Percentiles rank a stretch among this genome's conserved stretches.
Conservation (phyloP, 1,140 invertebrate genomes). For the Triops longicaudatus region DNA sequence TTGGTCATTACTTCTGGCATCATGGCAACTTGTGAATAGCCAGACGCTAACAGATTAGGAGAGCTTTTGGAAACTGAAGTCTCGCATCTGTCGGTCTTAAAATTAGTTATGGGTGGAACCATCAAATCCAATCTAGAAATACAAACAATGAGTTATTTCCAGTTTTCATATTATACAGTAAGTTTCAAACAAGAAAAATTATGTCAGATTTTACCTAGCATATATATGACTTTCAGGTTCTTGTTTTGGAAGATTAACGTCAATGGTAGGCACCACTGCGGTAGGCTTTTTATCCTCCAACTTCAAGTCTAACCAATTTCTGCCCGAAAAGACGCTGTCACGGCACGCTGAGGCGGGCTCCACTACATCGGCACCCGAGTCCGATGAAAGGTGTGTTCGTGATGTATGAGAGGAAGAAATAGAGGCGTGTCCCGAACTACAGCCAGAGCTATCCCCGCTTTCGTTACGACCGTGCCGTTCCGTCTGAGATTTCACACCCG, state of each 20-base stretch:
- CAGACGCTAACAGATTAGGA: neutral
- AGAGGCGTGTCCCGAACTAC: slow-evolving; percentile 46
- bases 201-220: neutral
- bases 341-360: neutral
- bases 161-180: neutral
- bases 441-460: slow-evolving; percentile 41
- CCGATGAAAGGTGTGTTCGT: neutral
- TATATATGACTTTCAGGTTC: neutral
- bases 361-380: neutral
- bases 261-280: neutral
- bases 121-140: neutral
- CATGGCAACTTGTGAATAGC: neutral
- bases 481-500: slow-evolving; percentile 25
- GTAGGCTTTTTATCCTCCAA: neutral
- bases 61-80: neutral
- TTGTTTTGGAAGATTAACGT: neutral
- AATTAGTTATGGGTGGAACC: neutral
- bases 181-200: neutral
- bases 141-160: neutral
- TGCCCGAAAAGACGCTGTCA: neutral
- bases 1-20: neutral
- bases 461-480: slow-evolving; percentile 42
- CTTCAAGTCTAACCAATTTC: neutral
- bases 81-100: neutral
- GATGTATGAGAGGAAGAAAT: slow-evolving; percentile 40